These are phyloP conservation scores for Theonella swinhoei DNA, from an alignment of 37 sponge, comb jelly and placozoan species.

Conservation along the genomic window DNA sequence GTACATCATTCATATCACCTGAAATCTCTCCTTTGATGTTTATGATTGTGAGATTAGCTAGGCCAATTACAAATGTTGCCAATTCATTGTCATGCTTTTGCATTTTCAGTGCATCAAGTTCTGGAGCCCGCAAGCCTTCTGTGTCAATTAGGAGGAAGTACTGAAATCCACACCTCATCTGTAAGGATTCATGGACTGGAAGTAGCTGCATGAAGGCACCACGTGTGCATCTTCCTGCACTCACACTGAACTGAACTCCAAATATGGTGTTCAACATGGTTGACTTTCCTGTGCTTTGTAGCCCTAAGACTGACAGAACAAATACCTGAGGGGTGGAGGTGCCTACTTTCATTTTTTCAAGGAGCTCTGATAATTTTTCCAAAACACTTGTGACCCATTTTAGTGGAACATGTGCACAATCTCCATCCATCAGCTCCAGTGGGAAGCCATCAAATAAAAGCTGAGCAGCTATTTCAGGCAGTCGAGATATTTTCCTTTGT, in stretches of 20 bases:
- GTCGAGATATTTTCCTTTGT: background rate
- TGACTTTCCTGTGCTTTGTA: conserved; percentile 47
- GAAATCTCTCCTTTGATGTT: conserved; percentile 49
- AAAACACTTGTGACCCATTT: conserved; percentile 36
- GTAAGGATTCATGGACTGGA: conserved; percentile 1
- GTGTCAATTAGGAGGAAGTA: conserved; percentile 38
- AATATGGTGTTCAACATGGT: conserved; percentile 47
- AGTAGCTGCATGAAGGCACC: conserved; percentile 48
- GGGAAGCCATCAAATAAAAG: conserved; percentile 38
- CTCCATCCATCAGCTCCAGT: conserved; percentile 45
- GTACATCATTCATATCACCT: conserved; percentile 32
- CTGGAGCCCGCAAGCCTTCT: conserved; percentile 49
- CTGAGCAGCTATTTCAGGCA: conserved; percentile 37
- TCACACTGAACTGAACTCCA: conserved; percentile 37
- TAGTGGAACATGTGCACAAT: conserved; percentile 44
- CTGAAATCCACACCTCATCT: background rate
- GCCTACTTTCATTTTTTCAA: background rate
- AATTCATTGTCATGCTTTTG: conserved; percentile 43
- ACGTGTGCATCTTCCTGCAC: conserved; percentile 42
- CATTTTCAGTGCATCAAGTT: background rate
- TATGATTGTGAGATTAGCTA: conserved; percentile 31
- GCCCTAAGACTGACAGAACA: conserved; percentile 26
- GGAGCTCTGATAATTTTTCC: background rate
- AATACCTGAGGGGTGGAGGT: background rate
- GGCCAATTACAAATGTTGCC: conserved; percentile 48